Evolutionary conservation across 2,797 vertebrate genomes (phyloP), one percentile per base, ranked within the genome.

Genomic region (Echeneis naucrates): DNA sequence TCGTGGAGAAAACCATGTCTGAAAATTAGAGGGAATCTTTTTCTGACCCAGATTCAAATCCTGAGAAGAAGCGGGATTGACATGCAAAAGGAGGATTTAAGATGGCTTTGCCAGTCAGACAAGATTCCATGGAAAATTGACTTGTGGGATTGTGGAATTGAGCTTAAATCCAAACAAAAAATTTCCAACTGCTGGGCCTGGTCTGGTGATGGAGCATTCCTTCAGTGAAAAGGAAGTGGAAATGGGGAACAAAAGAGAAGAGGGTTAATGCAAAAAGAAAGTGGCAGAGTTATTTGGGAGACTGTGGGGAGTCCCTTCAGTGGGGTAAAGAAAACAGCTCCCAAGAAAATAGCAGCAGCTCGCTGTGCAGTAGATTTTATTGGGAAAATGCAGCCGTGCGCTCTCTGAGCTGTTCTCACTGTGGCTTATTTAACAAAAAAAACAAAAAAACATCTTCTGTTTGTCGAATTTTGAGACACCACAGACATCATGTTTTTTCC

Each of bases 301-400:
- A 48, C 56, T 55, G 11, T 2, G 13, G 45, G 33, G 55, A 56
- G 64, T 89, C 87, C 81, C 85, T 30, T 17, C 75, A 71, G 91
- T 81, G 56, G 48, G 66, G 14, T 69, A 37, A 55, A 77, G 48
- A 69, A 70, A 65, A 59, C 10, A 6, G 19, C 38, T 72, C 2
- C 52, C 77, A 67, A 72, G 72, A 86, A 83, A 86, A 84, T 72
- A 80, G 75, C 70, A 55, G 59, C 11, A 6, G 21, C 33, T 72
- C 23, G 8, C 40, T 71, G 33, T n/a, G 35, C 67, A 61, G 40
- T 4, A 12, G 57, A 38, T 71, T 87, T 86, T 86, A 83, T 90
- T 90, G 89, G 91, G 89, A 92, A 94, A 91, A 74, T 59, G 16
- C 33, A 65, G 33, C 44, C 24, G 1, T 16, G 37, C 42, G 80